phyloP scores from a whole-genome alignment of 2,113 vertebrate species.

The Chauna torquata region DNA sequence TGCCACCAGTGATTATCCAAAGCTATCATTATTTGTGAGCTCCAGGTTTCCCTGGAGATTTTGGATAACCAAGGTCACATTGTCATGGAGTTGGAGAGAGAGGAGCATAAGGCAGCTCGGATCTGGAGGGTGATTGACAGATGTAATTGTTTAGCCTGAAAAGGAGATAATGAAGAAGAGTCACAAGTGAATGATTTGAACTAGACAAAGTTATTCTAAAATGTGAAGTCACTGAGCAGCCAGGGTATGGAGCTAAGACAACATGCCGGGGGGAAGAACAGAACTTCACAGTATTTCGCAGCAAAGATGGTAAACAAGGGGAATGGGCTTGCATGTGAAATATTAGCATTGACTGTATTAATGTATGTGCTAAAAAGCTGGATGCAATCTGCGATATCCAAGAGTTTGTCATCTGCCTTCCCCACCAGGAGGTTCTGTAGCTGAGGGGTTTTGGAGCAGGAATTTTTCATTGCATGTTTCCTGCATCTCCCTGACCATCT shows the following conservation, averaged over 20 bases:
- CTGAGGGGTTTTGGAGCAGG: neutral
- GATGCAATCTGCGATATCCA: neutral
- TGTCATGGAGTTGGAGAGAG: neutral
- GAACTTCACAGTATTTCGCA: neutral
- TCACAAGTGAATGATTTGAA: neutral
- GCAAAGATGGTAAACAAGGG: slow-evolving; percentile 2
- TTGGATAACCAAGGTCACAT: slow-evolving; percentile 25
- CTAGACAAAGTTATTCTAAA: neutral
- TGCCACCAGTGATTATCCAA: slow-evolving; percentile 22
- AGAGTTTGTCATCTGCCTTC: neutral
- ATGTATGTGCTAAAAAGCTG: neutral
- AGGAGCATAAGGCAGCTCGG: neutral
- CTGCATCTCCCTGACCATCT: neutral
- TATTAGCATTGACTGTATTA: neutral
- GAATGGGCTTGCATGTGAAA: neutral
- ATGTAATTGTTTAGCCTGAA: slow-evolving; percentile 7
- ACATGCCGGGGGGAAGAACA: fast-evolving
- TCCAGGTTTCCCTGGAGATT: slow-evolving; percentile 51
- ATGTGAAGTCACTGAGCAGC: neutral
- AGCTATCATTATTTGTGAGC: neutral
- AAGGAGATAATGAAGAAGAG: slow-evolving; percentile 5
- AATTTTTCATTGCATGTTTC: neutral
- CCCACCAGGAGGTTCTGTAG: neutral
- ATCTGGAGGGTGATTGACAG: neutral
- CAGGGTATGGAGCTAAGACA: neutral